Conservation (phyloP, 1,140 invertebrate species). For the Polypedilum pembai region DNA sequence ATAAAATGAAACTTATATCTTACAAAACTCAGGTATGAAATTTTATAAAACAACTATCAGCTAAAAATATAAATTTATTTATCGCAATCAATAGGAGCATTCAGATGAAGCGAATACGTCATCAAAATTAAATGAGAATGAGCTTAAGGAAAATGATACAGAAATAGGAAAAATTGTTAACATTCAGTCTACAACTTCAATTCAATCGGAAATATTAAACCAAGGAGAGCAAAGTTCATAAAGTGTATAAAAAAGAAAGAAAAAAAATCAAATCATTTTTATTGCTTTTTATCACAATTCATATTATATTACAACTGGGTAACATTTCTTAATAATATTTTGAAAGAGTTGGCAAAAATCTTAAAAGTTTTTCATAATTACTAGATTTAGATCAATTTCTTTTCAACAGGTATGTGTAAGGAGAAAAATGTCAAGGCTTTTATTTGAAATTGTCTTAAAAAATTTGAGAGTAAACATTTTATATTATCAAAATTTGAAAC, state of each 20-base stretch:
- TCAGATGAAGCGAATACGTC: background rate
- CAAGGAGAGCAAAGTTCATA: background rate
- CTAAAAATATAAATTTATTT: background rate
- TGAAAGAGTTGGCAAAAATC: too few relatives aligned
- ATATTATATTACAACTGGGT: too few relatives aligned
- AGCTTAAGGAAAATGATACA: background rate
- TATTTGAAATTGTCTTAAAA: too few relatives aligned
- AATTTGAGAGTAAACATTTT: too few relatives aligned
- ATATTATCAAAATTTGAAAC: too few relatives aligned
- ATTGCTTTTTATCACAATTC: too few relatives aligned
- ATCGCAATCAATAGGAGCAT: background rate
- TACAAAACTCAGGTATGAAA: background rate
- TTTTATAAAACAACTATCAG: background rate
- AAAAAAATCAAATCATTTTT: slow-evolving; percentile 21
- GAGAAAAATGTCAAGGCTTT: too few relatives aligned
- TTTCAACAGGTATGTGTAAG: too few relatives aligned
- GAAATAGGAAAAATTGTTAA: slow-evolving; percentile 1
- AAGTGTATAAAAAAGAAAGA: background rate
- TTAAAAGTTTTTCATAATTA: too few relatives aligned
- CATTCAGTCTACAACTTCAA: background rate
- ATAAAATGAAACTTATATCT: background rate
- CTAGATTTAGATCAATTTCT: too few relatives aligned
- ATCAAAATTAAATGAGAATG: background rate
- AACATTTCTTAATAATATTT: too few relatives aligned
- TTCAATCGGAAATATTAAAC: background rate